phyloP scores from a whole-genome alignment of 1,140 invertebrate species.

The Lordiphosa mommai region DNA sequence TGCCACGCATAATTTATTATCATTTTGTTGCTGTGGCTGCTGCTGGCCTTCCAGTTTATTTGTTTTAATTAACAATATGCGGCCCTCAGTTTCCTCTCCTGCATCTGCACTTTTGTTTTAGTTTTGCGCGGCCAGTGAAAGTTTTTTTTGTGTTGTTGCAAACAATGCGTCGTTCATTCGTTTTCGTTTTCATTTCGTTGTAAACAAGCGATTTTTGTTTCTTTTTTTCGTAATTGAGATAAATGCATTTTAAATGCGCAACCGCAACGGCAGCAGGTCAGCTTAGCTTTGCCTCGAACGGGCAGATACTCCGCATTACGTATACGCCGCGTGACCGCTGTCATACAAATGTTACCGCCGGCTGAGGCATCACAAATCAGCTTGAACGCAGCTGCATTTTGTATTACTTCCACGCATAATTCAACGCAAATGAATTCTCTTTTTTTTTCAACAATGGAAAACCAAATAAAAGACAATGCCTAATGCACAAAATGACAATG shows the following conservation, averaged over 20 bases:
- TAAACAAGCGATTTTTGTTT: constrained; percentile 66
- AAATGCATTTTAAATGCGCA: constrained; percentile 75
- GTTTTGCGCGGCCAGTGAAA: constrained; percentile 66
- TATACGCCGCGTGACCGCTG: constrained; percentile 28
- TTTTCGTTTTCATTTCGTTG: constrained; percentile 55
- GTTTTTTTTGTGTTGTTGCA: constrained; percentile 51
- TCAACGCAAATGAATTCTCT: constrained; percentile 48
- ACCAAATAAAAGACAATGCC: constrained; percentile 41
- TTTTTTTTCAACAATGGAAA: constrained; percentile 7
- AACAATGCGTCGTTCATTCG: constrained; percentile 61
- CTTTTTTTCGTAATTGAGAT: constrained; percentile 66
- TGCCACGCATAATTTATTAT: constrained; percentile 64
- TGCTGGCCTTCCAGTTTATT: constrained; percentile 51
- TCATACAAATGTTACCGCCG: constrained; percentile 3
- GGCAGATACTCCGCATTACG: constrained; percentile 38
- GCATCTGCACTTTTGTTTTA: constrained; percentile 64
- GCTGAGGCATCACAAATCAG: constrained; percentile 9
- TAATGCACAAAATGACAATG: constrained; percentile 49
- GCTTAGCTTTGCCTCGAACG: constrained; percentile 10
- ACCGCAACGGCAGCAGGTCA: constrained; percentile 18
- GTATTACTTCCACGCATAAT: constrained; percentile 36
- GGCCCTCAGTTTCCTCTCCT: constrained; percentile 35
- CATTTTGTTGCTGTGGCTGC: constrained; percentile 31
- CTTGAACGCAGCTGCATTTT: constrained; percentile 9
- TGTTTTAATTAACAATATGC: constrained; percentile 70